A percentile compares a stretch with the other conserved stretches of the same genome.
These are phyloP conservation scores for Drosophila fungiperda DNA, from an alignment of 2,888 invertebrate genomes.

Conservation along the genomic window DNA sequence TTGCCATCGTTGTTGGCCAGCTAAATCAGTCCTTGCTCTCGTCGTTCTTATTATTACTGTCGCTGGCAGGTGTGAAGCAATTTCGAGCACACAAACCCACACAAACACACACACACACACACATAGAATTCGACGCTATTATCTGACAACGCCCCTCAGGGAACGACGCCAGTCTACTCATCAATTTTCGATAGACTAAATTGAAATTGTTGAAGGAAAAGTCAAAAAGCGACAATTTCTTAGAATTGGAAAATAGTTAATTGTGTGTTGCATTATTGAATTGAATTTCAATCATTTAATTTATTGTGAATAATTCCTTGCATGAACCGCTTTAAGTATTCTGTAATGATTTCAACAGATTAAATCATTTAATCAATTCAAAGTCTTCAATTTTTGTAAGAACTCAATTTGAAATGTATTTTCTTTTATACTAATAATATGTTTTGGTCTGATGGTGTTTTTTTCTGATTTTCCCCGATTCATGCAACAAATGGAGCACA, in stretches of 20 bases:
- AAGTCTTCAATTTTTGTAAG: too few relatives aligned
- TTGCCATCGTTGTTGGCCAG: conserved; percentile 1
- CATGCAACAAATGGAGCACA: too few relatives aligned
- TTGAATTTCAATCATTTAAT: background rate
- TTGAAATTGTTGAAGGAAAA: background rate
- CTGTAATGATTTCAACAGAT: too few relatives aligned
- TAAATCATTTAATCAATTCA: too few relatives aligned
- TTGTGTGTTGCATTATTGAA: background rate
- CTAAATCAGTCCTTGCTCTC: conserved; percentile 6
- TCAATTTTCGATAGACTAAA: conserved; percentile 32
- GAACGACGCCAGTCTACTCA: conserved; percentile 30
- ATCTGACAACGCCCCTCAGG: conserved; percentile 6
- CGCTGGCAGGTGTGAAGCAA: conserved; percentile 23
- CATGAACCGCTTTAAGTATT: too few relatives aligned
- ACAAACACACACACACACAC: background rate
- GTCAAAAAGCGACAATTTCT: background rate
- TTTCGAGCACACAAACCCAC: conserved; percentile 1
- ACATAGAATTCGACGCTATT: background rate
- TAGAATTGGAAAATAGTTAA: background rate
- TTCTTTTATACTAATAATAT: too few relatives aligned
- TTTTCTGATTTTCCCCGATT: too few relatives aligned
- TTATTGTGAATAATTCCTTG: background rate
- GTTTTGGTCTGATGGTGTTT: too few relatives aligned
- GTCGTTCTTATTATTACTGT: conserved; percentile 14
- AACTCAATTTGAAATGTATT: too few relatives aligned